Evolutionary conservation across 2,113 vertebrate species (phyloP).

Genomic region (Delphinapterus leucas): DNA sequence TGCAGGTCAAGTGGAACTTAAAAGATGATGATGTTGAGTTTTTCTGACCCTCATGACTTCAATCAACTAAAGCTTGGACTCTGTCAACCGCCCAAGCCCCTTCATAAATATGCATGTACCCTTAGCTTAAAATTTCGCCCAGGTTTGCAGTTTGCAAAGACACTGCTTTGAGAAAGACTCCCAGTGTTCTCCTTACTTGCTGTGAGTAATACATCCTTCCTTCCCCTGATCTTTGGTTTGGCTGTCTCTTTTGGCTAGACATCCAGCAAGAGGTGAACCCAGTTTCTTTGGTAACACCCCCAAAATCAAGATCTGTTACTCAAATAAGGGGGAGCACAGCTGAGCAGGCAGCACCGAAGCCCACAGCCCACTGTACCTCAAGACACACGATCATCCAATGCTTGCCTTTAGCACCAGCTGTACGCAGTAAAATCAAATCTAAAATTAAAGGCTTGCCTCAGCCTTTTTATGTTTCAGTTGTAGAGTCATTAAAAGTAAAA

Average conservation of each 20-base stretch:
- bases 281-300: not conserved
- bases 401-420: not conserved
- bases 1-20: not conserved
- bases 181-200: not conserved
- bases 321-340: not conserved
- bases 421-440: not conserved
- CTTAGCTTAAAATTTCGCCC: not conserved
- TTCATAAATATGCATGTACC: not conserved
- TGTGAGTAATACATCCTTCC: not conserved
- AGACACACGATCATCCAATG: not conserved
- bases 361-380: accelerated
- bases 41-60: not conserved
- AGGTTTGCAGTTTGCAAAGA: not conserved
- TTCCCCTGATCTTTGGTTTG: not conserved
- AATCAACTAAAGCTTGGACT: not conserved
- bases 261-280: not conserved
- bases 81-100: not conserved
- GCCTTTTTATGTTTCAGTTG: not conserved
- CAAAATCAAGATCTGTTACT: not conserved
- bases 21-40: not conserved
- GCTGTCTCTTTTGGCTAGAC: not conserved
- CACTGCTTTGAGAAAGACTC: not conserved
- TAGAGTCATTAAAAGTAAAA: not conserved
- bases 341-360: too few species aligned
- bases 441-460: not conserved